Conservation (phyloP, 1,140 invertebrate genomes). For the Drosophila busckii region DNA sequence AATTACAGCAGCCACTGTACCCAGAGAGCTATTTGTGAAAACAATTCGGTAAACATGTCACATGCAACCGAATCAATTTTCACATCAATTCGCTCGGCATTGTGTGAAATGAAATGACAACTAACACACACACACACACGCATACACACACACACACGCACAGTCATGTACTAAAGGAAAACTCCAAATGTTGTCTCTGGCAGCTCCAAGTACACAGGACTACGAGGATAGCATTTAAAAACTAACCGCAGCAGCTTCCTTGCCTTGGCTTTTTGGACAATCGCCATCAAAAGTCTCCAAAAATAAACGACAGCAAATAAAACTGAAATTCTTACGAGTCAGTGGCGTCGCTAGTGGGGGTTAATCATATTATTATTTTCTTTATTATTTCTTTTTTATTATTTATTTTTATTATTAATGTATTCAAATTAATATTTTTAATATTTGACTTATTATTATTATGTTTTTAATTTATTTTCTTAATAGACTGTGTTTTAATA, state of each 20-base stretch:
- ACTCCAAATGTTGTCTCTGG: too few relatives aligned
- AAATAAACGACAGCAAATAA: conserved; percentile 24
- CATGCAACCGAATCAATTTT: conserved; percentile 75
- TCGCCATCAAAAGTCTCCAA: conserved; percentile 49
- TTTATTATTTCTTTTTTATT: too few relatives aligned
- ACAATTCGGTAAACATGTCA: conserved; percentile 73
- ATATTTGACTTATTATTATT: too few relatives aligned
- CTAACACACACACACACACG: conserved; percentile 17
- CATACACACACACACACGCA: too few relatives aligned
- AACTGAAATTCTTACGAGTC: conserved; percentile 28
- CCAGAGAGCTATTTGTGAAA: conserved; percentile 23
- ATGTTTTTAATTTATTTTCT: too few relatives aligned
- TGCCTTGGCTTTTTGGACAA: conserved; percentile 11
- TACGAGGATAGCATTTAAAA: conserved; percentile 60
- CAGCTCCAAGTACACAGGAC: not conserved
- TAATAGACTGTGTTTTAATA: too few relatives aligned
- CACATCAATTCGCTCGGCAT: conserved; percentile 65
- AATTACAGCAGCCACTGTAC: conserved; percentile 40
- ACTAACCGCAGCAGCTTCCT: conserved; percentile 38
- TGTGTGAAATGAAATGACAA: conserved; percentile 59
- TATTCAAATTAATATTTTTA: too few relatives aligned
- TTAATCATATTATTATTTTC: too few relatives aligned
- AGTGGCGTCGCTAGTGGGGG: conserved; percentile 6
- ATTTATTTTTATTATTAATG: too few relatives aligned
- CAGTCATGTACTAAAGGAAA: too few relatives aligned